A percentile compares a stretch with the other conserved stretches of the same genome.
Conservation (phyloP, 2,888 invertebrate species). For the Oscheius sp. region DNA sequence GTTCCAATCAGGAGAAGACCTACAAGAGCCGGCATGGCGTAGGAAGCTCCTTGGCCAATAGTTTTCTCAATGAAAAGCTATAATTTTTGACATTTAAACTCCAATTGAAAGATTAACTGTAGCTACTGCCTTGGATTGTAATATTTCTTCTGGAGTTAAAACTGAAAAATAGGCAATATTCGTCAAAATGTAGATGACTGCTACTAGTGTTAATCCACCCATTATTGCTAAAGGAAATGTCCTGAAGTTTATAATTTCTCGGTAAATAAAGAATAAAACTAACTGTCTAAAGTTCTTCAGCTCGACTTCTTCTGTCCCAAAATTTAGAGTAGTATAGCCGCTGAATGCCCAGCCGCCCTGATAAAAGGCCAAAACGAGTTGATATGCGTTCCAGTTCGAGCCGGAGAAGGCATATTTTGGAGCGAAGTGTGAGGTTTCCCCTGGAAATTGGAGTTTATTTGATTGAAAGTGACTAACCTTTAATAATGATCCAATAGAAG, state of each 20-base stretch:
- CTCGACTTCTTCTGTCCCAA: conserved; percentile 51
- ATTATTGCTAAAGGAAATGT: conserved; percentile 45
- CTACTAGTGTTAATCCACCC: conserved; percentile 43
- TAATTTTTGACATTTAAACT: not conserved
- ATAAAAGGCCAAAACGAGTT: conserved; percentile 49
- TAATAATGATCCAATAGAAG: conserved; percentile 42
- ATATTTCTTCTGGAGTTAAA: conserved; percentile 49
- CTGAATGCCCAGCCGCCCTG: conserved; percentile 55
- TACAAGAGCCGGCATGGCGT: conserved; percentile 49
- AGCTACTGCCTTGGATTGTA: conserved; percentile 50
- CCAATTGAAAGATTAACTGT: conserved; percentile 34
- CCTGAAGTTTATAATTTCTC: conserved; percentile 24
- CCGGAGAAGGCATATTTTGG: conserved; percentile 38
- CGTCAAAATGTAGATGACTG: conserved; percentile 48
- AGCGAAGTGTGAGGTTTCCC: conserved; percentile 33
- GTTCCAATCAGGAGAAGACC: conserved; percentile 51
- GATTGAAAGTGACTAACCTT: conserved; percentile 20
- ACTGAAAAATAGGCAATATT: conserved; percentile 52
- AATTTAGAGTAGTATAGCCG: conserved; percentile 54
- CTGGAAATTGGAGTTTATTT: conserved; percentile 3
- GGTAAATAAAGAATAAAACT: not conserved
- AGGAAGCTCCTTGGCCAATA: conserved; percentile 42
- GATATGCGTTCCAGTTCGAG: conserved; percentile 35
- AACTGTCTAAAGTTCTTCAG: conserved; percentile 45
- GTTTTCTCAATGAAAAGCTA: conserved; percentile 49